Conservation (phyloP, 1,140 invertebrate genomes). For the Cherax destructor region DNA sequence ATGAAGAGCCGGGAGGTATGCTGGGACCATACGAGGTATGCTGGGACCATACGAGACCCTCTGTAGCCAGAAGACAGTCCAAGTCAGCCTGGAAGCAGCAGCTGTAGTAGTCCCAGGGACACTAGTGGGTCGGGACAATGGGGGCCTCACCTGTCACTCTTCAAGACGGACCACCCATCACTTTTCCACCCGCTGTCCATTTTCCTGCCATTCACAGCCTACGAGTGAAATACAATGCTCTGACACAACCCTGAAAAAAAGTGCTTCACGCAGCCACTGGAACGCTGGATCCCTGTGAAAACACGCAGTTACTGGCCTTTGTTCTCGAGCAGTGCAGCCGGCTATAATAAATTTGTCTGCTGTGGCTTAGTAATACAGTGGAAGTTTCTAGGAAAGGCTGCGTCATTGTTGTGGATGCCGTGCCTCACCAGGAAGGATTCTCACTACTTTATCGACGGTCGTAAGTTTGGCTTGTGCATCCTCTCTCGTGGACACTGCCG, state of each 20-base stretch:
- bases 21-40: no score
- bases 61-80: no score
- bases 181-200: neutral
- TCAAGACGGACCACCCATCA: slow-evolving; percentile 20
- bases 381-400: neutral
- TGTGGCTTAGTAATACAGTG: neutral
- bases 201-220: slow-evolving; percentile 8
- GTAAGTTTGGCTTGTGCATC: neutral
- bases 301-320: neutral
- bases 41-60: no score
- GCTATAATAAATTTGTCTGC: neutral
- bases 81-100: no score
- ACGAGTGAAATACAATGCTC: neutral
- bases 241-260: neutral
- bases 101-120: neutral
- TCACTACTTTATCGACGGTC: slow-evolving; percentile 1
- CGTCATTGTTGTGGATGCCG: neutral
- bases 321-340: neutral
- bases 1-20: no score
- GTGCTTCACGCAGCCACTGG: no score
- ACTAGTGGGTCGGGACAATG: slow-evolving; percentile 7
- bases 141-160: slow-evolving; percentile 5
- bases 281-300: neutral
- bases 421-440: neutral
- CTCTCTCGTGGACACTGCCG: neutral